Conservation (phyloP, 2,888 invertebrate species). For the Fragum sueziense region DNA sequence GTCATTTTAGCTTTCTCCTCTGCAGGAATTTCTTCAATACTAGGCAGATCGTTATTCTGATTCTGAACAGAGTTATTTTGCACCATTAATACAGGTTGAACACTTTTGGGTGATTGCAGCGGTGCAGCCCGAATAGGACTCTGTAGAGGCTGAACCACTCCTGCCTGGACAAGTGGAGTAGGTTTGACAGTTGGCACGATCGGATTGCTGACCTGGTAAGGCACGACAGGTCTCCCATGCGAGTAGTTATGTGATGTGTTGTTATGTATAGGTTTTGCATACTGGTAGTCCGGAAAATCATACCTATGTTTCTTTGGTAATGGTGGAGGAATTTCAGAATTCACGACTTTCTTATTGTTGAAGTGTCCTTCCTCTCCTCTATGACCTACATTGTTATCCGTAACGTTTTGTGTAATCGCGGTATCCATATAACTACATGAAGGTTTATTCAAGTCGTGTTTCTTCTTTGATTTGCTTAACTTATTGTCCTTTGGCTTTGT, state of each 20-base stretch:
- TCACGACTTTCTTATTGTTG: constrained; percentile 28
- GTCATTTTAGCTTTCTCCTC: constrained; percentile 65
- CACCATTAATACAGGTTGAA: constrained; percentile 28
- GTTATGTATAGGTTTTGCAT: constrained; percentile 17
- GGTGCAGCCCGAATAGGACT: constrained; percentile 63
- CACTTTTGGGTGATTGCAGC: constrained; percentile 54
- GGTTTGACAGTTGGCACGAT: constrained; percentile 66
- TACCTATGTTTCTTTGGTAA: constrained; percentile 46
- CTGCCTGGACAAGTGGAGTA: constrained; percentile 68
- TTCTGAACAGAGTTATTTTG: constrained; percentile 30
- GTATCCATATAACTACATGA: neutral
- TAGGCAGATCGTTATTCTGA: constrained; percentile 58
- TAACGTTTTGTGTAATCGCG: neutral
- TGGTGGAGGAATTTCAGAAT: constrained; percentile 57
- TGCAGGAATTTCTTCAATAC: constrained; percentile 65
- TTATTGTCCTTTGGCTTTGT: constrained; percentile 41
- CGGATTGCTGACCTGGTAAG: constrained; percentile 64
- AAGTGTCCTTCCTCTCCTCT: neutral
- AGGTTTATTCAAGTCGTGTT: constrained; percentile 7
- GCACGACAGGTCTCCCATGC: constrained; percentile 53
- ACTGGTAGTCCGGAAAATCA: constrained; percentile 21
- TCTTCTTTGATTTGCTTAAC: constrained; percentile 44
- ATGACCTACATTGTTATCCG: neutral
- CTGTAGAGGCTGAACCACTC: constrained; percentile 61
- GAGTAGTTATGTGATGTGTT: constrained; percentile 23